Conservation (phyloP, 2,113 vertebrate species). For the Peucedramus taeniatus region DNA sequence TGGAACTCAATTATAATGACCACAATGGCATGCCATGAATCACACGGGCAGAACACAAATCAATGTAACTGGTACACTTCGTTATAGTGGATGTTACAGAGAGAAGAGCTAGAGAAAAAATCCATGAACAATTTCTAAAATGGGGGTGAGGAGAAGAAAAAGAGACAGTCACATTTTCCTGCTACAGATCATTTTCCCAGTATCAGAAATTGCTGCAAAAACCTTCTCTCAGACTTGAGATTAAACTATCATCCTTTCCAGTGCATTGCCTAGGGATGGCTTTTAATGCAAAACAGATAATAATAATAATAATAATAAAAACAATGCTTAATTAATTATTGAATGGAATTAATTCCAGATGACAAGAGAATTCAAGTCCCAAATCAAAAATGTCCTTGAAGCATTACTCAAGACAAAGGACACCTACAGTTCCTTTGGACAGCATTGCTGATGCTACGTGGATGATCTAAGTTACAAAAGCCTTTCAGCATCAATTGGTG, state of each 20-base stretch:
- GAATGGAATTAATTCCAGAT: background rate
- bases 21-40: slow-evolving; percentile 30
- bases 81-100: background rate
- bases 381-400: background rate
- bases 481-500: background rate
- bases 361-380: background rate
- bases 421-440: background rate
- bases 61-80: background rate
- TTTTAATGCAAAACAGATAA: background rate
- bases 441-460: background rate
- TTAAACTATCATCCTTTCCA: background rate
- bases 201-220: background rate
- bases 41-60: background rate
- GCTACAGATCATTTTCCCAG: background rate
- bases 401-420: background rate
- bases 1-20: slow-evolving; percentile 43
- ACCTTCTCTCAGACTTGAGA: background rate
- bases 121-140: background rate
- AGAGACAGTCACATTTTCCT: background rate
- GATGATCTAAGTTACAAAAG: background rate
- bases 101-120: slow-evolving; percentile 15
- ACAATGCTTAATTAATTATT: background rate
- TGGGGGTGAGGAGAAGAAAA: background rate
- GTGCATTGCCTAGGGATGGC: background rate
- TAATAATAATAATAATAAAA: background rate